Percentiles rank a stretch among this genome's conserved stretches.
These are phyloP conservation scores for Linepithema humile DNA, from an alignment of 1,140 invertebrate species.

Conservation along the genomic window DNA sequence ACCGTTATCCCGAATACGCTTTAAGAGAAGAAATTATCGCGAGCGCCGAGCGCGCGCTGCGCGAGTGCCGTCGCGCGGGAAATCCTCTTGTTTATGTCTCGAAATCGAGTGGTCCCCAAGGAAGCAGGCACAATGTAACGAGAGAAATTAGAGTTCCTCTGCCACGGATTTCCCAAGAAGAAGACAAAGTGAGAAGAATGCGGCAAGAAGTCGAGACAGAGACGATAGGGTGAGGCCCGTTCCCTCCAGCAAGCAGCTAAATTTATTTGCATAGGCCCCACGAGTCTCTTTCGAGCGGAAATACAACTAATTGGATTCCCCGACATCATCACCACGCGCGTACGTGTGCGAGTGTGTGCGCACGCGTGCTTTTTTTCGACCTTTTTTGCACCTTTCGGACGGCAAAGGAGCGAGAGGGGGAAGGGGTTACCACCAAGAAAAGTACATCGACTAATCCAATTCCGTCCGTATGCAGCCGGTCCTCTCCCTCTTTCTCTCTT, in stretches of 20 bases:
- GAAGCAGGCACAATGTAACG: constrained; percentile 46
- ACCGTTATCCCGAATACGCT: constrained; percentile 52
- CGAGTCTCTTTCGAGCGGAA: constrained; percentile 60
- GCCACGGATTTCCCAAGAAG: constrained; percentile 42
- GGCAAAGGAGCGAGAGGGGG: neutral
- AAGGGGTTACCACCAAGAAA: constrained; percentile 41
- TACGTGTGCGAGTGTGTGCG: neutral
- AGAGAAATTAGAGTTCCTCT: constrained; percentile 59
- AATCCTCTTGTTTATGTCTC: constrained; percentile 66
- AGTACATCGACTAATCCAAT: constrained; percentile 71
- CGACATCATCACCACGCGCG: constrained; percentile 35
- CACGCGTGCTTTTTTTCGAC: neutral
- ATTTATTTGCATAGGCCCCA: constrained; percentile 69
- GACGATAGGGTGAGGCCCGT: neutral
- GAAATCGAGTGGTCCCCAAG: constrained; percentile 57
- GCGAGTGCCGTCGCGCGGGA: constrained; percentile 26
- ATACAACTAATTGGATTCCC: constrained; percentile 66
- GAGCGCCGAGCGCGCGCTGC: neutral
- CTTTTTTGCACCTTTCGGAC: too few species aligned
- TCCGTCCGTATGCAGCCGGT: constrained; percentile 61
- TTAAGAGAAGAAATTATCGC: constrained; percentile 57
- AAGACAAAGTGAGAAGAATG: constrained; percentile 44
- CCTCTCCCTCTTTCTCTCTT: constrained; percentile 30
- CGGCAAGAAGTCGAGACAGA: neutral
- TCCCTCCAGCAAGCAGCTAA: constrained; percentile 37